Conservation (phyloP, 2,113 vertebrate genomes). For the Pitta sordida region DNA sequence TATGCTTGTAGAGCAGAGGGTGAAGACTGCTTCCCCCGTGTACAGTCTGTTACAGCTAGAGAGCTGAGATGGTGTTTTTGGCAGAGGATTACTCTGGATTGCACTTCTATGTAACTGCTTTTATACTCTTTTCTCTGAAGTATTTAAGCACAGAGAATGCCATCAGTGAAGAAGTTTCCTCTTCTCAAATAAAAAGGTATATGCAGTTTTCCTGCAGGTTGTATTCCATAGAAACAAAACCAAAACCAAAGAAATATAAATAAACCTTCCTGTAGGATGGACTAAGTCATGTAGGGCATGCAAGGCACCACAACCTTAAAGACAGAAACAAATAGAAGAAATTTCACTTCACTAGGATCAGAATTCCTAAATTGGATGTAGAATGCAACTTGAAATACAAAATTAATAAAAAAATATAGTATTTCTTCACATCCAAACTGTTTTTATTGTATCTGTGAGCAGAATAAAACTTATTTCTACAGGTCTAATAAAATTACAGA, state of each 20-base stretch:
- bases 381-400: not conserved
- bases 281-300: not conserved
- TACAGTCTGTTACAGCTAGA: not conserved
- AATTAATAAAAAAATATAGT: not conserved
- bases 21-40: not conserved
- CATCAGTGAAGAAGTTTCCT: not conserved
- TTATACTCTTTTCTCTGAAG: not conserved
- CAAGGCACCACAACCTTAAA: not conserved
- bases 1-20: not conserved
- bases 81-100: not conserved
- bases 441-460: not conserved
- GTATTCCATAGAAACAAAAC: not conserved
- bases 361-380: not conserved
- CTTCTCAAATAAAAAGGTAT: not conserved
- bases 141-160: not conserved
- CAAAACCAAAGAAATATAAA: not conserved
- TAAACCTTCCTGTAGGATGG: not conserved
- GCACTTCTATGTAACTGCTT: not conserved
- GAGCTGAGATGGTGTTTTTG: not conserved
- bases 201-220: not conserved
- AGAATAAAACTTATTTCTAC: not conserved
- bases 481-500: not conserved
- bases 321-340: not conserved
- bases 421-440: not conserved
- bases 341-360: not conserved